Evolutionary conservation across 2,113 vertebrate genomes (phyloP).

Genomic region (Panthera tigris): DNA sequence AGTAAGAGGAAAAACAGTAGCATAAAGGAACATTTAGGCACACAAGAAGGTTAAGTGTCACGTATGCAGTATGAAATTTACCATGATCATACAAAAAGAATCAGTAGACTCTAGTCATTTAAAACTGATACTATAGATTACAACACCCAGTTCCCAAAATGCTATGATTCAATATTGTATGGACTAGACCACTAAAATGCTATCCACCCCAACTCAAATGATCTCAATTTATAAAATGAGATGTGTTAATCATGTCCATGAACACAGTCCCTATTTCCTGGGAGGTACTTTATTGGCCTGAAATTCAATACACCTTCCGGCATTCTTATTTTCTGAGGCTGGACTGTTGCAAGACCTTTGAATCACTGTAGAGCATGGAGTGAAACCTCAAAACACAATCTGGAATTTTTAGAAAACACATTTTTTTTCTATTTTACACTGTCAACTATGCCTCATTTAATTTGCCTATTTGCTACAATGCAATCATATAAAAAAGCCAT

Average conservation of each 20-base stretch:
- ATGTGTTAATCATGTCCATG: background rate
- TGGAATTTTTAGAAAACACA: background rate
- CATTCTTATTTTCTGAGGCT: background rate
- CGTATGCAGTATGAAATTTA: background rate
- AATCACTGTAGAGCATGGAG: background rate
- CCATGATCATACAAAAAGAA: background rate
- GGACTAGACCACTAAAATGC: background rate
- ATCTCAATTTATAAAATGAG: background rate
- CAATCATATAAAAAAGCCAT: background rate
- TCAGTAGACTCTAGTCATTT: background rate
- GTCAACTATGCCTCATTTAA: background rate
- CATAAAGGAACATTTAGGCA: background rate
- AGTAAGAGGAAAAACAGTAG: background rate
- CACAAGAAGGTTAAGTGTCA: background rate
- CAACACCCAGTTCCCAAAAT: background rate
- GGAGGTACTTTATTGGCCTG: background rate
- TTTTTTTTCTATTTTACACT: background rate
- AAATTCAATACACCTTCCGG: background rate
- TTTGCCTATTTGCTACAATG: conserved; percentile 17
- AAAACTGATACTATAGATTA: background rate
- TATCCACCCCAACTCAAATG: background rate
- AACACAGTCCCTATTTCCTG: background rate
- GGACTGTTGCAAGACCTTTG: background rate
- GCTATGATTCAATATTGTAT: background rate
- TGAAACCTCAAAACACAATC: background rate